Evolutionary conservation across 2,797 vertebrate species (phyloP).

Genomic region (Schizopygopsis pylzovi): DNA sequence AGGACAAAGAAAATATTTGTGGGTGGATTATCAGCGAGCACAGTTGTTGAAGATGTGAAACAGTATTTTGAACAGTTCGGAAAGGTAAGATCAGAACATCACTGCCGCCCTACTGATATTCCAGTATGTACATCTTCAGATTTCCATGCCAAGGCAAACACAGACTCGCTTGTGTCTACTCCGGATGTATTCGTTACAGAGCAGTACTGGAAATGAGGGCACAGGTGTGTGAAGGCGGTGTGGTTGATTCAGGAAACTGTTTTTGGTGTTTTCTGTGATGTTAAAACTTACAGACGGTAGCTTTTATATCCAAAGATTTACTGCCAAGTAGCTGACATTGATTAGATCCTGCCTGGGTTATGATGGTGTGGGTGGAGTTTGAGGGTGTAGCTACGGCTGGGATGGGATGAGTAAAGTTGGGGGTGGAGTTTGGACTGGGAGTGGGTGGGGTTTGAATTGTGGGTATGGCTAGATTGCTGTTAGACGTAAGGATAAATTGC

Average conservation of each 20-base stretch:
- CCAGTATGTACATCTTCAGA: not conserved
- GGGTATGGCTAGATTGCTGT: not conserved
- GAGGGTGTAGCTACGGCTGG: not conserved
- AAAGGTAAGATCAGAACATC: conserved; percentile 85
- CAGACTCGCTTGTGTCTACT: not conserved
- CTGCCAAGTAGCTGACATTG: not conserved
- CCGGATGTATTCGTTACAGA: conserved; percentile 6
- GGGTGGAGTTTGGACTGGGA: not conserved
- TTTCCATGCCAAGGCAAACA: not conserved
- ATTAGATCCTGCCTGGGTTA: not conserved
- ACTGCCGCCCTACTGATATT: not conserved
- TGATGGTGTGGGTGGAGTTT: not conserved
- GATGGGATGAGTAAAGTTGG: not conserved
- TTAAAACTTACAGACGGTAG: conserved; percentile 2
- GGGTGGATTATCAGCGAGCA: conserved; percentile 97
- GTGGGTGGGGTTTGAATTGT: not conserved
- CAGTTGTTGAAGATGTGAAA: conserved; percentile 99
- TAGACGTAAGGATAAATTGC: not conserved
- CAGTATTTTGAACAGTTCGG: conserved; percentile 99
- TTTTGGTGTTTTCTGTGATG: conserved; percentile 14
- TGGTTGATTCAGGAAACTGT: conserved; percentile 36
- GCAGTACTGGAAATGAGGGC: conserved; percentile 23
- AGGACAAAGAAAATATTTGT: conserved; percentile 99
- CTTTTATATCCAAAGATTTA: conserved; percentile 8
- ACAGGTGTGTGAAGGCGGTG: conserved; percentile 29